Evolutionary conservation across 2,888 invertebrate genomes (phyloP).

Genomic region (Lasioglossum zephyrum): DNA sequence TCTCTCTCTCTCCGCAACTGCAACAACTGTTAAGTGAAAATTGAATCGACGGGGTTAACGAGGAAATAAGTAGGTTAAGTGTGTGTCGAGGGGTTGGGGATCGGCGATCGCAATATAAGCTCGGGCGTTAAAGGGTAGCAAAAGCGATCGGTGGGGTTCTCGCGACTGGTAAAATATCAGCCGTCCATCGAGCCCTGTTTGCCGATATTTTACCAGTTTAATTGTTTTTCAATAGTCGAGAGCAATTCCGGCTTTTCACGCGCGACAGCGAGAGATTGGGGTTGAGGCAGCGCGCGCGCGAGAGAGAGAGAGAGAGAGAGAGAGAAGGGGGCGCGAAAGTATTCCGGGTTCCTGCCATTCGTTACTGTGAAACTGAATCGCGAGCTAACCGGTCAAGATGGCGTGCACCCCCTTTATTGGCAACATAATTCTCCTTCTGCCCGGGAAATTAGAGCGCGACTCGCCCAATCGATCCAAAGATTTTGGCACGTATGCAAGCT

Average conservation of each 20-base stretch:
- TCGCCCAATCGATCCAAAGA: background rate
- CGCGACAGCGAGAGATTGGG: slow-evolving; percentile 36
- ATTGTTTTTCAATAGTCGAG: slow-evolving; percentile 82
- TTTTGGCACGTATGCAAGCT: background rate
- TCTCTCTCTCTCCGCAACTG: background rate
- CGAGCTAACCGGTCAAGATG: slow-evolving; percentile 77
- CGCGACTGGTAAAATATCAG: slow-evolving; percentile 79
- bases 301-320: background rate
- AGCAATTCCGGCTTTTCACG: slow-evolving; percentile 72
- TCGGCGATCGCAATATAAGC: slow-evolving; percentile 1
- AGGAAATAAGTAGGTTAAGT: slow-evolving; percentile 19
- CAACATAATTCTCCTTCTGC: slow-evolving; percentile 53
- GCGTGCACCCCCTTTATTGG: slow-evolving; percentile 72
- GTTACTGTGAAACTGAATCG: slow-evolving; percentile 79
- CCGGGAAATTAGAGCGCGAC: slow-evolving; percentile 36
- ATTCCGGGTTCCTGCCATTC: slow-evolving; percentile 63
- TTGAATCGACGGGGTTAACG: background rate
- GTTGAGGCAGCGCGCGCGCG: background rate
- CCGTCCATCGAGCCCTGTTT: slow-evolving; percentile 79
- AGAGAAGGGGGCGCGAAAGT: slow-evolving; percentile 9
- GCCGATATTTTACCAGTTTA: slow-evolving; percentile 82
- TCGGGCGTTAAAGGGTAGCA: slow-evolving; percentile 1
- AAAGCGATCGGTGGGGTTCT: slow-evolving; percentile 12
- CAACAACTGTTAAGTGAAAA: slow-evolving; percentile 7
- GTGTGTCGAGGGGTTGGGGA: background rate